Conservation (phyloP, 2,797 vertebrate genomes). For the Chelidonichthys spinosus region DNA sequence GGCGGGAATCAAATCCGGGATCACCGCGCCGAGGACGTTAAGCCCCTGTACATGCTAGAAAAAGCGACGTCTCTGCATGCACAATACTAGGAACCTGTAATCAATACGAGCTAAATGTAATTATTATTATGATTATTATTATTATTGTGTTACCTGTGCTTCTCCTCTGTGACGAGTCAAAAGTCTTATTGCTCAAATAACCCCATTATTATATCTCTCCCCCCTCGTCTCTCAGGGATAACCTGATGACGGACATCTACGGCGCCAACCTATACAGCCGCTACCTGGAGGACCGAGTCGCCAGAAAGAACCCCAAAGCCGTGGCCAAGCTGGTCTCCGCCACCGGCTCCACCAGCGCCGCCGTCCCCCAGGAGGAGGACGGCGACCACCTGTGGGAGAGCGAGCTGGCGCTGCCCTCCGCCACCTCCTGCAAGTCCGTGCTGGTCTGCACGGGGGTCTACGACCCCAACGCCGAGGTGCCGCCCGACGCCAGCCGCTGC, state of each 20-base stretch:
- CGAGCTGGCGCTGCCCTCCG: conserved; percentile 83
- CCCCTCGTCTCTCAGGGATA: conserved; percentile 82
- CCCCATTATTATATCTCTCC: no score
- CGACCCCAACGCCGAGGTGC: conserved; percentile 82
- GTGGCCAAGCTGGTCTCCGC: conserved; percentile 73
- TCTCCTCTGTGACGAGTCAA: no score
- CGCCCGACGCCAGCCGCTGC: conserved; percentile 74
- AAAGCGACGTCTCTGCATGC: no score
- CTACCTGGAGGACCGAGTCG: conserved; percentile 84
- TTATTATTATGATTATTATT: no score
- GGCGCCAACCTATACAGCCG: conserved; percentile 94
- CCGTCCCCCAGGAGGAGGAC: conserved; percentile 80
- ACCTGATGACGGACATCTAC: conserved; percentile 95
- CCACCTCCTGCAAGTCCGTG: conserved; percentile 89
- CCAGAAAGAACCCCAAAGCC: conserved; percentile 75
- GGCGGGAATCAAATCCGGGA: no score
- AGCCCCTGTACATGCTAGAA: no score
- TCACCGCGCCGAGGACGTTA: no score
- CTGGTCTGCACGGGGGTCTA: conserved; percentile 94
- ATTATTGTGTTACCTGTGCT: no score
- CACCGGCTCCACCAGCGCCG: conserved; percentile 64
- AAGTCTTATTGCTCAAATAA: not conserved
- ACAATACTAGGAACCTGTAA: not conserved
- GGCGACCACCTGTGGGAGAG: conserved; percentile 80
- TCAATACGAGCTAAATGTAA: not conserved